These are phyloP conservation scores for Mystacornis crossleyi DNA, from an alignment of 2,113 vertebrate genomes.

Conservation along the genomic window DNA sequence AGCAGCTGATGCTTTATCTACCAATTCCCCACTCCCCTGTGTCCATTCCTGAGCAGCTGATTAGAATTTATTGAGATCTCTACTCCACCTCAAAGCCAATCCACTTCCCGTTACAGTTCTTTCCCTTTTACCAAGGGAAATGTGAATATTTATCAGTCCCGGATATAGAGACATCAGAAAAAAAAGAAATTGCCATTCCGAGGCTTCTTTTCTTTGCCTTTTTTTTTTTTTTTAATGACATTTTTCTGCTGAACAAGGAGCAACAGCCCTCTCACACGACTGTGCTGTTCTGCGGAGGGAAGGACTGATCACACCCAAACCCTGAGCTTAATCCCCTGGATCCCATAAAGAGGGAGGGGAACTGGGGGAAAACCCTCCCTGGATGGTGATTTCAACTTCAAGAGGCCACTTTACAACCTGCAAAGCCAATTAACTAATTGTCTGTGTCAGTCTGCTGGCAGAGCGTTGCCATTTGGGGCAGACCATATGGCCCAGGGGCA, in stretches of 20 bases:
- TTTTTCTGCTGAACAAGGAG: neutral
- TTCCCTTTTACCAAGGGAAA: neutral
- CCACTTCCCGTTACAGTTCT: neutral
- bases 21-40: neutral
- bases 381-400: neutral
- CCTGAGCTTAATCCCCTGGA: neutral
- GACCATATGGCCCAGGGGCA: rapidly evolving
- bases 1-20: conserved; percentile 35
- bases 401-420: neutral
- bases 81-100: neutral
- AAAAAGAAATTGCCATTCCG: neutral
- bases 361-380: neutral
- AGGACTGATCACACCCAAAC: neutral
- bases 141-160: neutral
- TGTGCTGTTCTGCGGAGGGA: neutral
- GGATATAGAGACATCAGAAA: neutral
- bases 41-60: neutral
- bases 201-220: neutral
- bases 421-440: neutral
- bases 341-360: rapidly evolving
- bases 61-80: conserved; percentile 19
- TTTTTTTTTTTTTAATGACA: too few species aligned
- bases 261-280: rapidly evolving
- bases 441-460: neutral
- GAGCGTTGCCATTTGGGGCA: neutral